phyloP scores from a whole-genome alignment of 2,888 invertebrate genomes.

The Cantharis lateralis region DNA sequence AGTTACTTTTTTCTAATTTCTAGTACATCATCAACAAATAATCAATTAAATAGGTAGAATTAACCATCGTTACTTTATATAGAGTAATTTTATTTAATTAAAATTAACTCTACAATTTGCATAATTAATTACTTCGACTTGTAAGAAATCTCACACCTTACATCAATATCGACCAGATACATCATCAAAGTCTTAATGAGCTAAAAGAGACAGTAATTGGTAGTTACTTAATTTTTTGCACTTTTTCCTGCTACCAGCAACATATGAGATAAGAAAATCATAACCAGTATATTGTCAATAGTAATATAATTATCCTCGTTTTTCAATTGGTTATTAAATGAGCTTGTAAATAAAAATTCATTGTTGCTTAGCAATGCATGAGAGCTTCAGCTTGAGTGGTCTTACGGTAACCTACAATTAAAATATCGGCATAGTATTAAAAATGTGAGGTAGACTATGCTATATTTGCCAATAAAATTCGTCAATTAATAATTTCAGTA shows the following conservation, averaged over 20 bases:
- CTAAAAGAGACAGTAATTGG: constrained; percentile 9
- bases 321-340: neutral
- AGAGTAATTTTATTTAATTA: constrained; percentile 10
- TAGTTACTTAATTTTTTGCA: neutral
- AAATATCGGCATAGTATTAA: too few relatives aligned
- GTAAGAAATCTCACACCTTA: constrained; percentile 20
- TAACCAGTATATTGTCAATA: neutral
- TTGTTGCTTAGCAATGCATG: neutral
- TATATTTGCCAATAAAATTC: too few relatives aligned
- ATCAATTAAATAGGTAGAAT: constrained; percentile 13
- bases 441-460: too few relatives aligned
- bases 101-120: constrained; percentile 7
- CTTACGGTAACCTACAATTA: neutral
- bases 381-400: neutral
- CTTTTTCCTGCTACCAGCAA: neutral
- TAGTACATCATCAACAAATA: constrained; percentile 12
- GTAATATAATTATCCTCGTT: neutral
- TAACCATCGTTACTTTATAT: constrained; percentile 1
- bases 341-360: neutral
- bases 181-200: constrained; percentile 10
- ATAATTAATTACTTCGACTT: constrained; percentile 14
- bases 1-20: neutral
- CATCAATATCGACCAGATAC: neutral
- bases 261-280: neutral
- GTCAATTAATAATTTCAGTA: too few relatives aligned